Conservation (phyloP, 2,113 vertebrate genomes). For the Athene noctua region DNA sequence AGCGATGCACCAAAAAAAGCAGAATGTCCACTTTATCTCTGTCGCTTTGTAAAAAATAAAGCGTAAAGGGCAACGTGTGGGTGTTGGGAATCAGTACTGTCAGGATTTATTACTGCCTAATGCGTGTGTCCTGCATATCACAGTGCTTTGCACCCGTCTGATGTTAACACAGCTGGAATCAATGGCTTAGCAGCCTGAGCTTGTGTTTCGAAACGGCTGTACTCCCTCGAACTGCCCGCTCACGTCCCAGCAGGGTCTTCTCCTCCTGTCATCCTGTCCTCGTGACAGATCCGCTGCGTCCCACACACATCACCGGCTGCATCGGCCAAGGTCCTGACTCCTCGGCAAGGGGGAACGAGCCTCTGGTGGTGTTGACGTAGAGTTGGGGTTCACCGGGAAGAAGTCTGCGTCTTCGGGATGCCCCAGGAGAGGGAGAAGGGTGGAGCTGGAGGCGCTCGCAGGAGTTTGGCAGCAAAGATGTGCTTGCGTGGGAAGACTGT, state of each 20-base stretch:
- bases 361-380: background rate
- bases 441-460: background rate
- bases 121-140: background rate
- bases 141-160: background rate
- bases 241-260: background rate
- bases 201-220: background rate
- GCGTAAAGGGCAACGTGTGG: background rate
- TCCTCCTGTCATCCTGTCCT: background rate
- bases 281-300: background rate
- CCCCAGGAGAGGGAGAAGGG: background rate
- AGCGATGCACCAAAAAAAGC: background rate
- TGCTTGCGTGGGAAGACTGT: background rate
- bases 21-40: background rate
- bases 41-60: background rate
- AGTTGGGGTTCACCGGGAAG: background rate
- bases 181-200: background rate
- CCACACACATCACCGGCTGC: background rate
- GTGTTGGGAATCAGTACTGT: background rate
- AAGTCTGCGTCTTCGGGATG: fast-evolving
- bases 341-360: fast-evolving
- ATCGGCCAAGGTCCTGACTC: background rate
- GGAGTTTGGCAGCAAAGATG: background rate
- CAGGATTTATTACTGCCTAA: background rate
- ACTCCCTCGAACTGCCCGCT: background rate
- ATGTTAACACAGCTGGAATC: background rate